Evolutionary conservation across 2,888 invertebrate genomes (phyloP).

Genomic region (Caenorhabditis sinica): DNA sequence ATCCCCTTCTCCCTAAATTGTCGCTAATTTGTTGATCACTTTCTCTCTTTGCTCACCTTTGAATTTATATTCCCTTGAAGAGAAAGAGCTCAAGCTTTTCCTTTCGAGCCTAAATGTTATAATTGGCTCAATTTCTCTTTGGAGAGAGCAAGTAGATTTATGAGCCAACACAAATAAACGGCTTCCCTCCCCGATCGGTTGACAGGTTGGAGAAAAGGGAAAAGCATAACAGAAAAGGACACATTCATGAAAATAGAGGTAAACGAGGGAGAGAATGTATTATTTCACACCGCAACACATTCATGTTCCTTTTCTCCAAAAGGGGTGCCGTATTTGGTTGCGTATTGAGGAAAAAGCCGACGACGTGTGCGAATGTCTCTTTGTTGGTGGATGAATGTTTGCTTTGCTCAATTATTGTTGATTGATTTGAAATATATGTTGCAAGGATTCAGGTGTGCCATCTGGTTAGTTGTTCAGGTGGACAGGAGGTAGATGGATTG

Average conservation of each 20-base stretch:
- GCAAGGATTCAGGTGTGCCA: constrained; percentile 8
- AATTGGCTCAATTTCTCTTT: constrained; percentile 58
- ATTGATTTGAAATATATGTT: neutral
- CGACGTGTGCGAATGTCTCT: constrained; percentile 4
- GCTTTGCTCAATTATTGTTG: constrained; percentile 53
- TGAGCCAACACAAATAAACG: constrained; percentile 47
- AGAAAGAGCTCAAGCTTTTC: constrained; percentile 12
- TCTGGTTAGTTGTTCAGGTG: neutral
- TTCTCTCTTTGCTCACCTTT: neutral
- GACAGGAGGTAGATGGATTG: neutral
- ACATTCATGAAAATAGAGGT: constrained; percentile 27
- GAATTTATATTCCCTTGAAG: no score
- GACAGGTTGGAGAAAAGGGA: constrained; percentile 45
- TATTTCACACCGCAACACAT: constrained; percentile 48
- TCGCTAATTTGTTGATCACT: constrained; percentile 62
- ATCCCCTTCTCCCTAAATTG: constrained; percentile 28
- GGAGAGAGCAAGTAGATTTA: constrained; percentile 44
- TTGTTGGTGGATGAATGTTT: constrained; percentile 1
- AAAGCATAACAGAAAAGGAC: constrained; percentile 25
- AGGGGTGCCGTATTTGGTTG: constrained; percentile 36
- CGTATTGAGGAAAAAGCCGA: constrained; percentile 27
- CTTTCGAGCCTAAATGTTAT: constrained; percentile 34
- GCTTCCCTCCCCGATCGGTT: constrained; percentile 2
- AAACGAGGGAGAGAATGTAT: constrained; percentile 34
- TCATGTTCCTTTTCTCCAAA: constrained; percentile 3